phyloP scores from a whole-genome alignment of 2,888 invertebrate genomes.

The Mechanitis messenoides region DNA sequence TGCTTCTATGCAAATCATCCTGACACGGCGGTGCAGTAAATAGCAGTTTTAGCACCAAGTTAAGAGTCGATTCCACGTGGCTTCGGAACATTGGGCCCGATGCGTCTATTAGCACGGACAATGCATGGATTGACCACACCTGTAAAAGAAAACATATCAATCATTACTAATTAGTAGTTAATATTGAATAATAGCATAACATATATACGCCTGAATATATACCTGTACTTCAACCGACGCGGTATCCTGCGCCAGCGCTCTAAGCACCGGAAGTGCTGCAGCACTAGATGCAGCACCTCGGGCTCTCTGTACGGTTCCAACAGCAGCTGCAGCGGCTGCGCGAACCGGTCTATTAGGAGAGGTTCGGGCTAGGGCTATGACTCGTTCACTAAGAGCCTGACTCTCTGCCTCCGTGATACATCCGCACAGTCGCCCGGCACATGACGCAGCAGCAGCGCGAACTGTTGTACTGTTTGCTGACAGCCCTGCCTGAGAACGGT shows the following conservation, averaged over 20 bases:
- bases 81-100: slow-evolving; percentile 99
- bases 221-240: slow-evolving; percentile 96
- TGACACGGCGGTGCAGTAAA: slow-evolving; percentile 93
- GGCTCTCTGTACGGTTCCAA: slow-evolving; percentile 97
- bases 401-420: slow-evolving; percentile 55
- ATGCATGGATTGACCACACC: slow-evolving; percentile 97
- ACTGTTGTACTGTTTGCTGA: slow-evolving; percentile 86
- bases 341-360: slow-evolving; percentile 40
- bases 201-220: slow-evolving; percentile 19
- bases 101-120: slow-evolving; percentile 96
- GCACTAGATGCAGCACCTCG: slow-evolving; percentile 97
- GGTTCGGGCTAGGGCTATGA: slow-evolving; percentile 49
- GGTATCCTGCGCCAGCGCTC: slow-evolving; percentile 95
- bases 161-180: background rate
- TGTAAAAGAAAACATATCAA: slow-evolving; percentile 41
- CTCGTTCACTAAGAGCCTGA: slow-evolving; percentile 57
- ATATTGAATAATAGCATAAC: background rate
- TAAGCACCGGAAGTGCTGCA: slow-evolving; percentile 94
- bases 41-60: slow-evolving; percentile 91
- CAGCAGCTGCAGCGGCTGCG: slow-evolving; percentile 80
- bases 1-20: slow-evolving; percentile 91
- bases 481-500: slow-evolving; percentile 76
- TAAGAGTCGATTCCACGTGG: slow-evolving; percentile 96
- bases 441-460: slow-evolving; percentile 96
- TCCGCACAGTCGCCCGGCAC: slow-evolving; percentile 88